phyloP scores from a whole-genome alignment of 2,797 vertebrate species.

The Micromesistius poutassou region DNA sequence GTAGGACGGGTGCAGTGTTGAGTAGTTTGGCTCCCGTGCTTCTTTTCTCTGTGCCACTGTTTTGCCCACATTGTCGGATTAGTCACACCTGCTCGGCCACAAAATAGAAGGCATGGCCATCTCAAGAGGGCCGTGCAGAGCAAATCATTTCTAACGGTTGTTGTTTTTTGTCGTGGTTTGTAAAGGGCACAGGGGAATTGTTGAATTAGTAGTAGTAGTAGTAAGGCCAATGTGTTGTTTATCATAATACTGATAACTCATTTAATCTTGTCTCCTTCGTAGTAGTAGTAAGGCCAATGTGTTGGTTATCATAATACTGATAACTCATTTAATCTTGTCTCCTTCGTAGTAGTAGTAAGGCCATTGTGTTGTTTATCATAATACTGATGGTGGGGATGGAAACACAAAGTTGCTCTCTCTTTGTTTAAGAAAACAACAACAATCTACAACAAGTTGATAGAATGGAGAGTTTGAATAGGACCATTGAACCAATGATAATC shows the following conservation, averaged over 20 bases:
- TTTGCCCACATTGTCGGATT: constrained; percentile 71
- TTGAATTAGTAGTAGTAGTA: neutral
- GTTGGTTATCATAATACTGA: too few species aligned
- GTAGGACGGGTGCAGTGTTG: constrained; percentile 55
- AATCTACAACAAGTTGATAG: neutral
- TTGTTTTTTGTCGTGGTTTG: neutral
- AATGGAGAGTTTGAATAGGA: neutral
- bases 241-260: too few species aligned
- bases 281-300: too few species aligned
- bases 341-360: neutral
- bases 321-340: neutral
- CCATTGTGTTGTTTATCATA: too few species aligned
- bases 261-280: neutral
- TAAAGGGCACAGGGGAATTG: neutral
- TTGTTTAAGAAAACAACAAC: neutral
- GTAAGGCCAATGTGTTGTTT: too few species aligned
- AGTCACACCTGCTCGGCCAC: constrained; percentile 58
- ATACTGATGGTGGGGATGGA: neutral
- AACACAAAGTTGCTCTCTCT: neutral
- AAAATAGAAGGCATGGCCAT: constrained; percentile 50
- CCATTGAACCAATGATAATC: neutral
- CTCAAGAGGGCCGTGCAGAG: constrained; percentile 65
- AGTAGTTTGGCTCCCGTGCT: constrained; percentile 56
- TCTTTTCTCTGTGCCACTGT: constrained; percentile 42
- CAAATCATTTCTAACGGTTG: constrained; percentile 53